Evolutionary conservation across 1,140 invertebrate species (phyloP).

Genomic region (Pseudobourletiella spinata): DNA sequence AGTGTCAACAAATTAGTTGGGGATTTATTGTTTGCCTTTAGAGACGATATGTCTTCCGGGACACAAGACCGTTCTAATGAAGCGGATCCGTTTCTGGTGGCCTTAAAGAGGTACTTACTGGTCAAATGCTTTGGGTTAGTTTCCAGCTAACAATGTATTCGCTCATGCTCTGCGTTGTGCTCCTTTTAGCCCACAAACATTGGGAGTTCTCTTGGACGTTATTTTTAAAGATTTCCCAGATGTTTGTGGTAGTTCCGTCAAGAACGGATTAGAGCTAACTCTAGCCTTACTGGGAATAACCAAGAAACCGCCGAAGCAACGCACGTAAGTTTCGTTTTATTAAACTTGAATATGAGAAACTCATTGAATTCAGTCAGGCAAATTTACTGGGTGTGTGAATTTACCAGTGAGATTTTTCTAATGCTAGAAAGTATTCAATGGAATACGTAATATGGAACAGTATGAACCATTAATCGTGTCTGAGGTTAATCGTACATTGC

Average conservation of each 20-base stretch:
- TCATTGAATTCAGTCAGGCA: no score
- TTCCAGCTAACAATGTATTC: background rate
- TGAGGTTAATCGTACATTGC: no score
- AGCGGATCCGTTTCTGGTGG: conserved; percentile 30
- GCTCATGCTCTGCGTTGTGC: background rate
- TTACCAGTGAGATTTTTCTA: no score
- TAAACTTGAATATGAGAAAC: no score
- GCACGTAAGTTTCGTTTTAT: conserved; percentile 11
- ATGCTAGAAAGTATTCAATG: no score
- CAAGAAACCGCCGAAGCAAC: conserved; percentile 20
- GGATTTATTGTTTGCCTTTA: conserved; percentile 35
- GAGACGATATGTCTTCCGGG: conserved; percentile 32
- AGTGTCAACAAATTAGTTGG: conserved; percentile 28
- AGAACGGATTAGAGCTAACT: conserved; percentile 26
- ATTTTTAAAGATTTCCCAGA: conserved; percentile 15
- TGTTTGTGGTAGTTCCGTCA: conserved; percentile 27
- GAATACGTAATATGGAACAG: no score
- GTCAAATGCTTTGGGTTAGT: no score
- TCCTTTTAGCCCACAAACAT: conserved; percentile 22
- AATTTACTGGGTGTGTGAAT: no score
- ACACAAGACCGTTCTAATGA: conserved; percentile 26
- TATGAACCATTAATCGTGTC: no score
- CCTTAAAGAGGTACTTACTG: conserved; percentile 26
- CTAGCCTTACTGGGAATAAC: conserved; percentile 31
- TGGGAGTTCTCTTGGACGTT: conserved; percentile 18